Conservation (phyloP, 2,797 vertebrate genomes). For the Rhodeus uyekii region DNA sequence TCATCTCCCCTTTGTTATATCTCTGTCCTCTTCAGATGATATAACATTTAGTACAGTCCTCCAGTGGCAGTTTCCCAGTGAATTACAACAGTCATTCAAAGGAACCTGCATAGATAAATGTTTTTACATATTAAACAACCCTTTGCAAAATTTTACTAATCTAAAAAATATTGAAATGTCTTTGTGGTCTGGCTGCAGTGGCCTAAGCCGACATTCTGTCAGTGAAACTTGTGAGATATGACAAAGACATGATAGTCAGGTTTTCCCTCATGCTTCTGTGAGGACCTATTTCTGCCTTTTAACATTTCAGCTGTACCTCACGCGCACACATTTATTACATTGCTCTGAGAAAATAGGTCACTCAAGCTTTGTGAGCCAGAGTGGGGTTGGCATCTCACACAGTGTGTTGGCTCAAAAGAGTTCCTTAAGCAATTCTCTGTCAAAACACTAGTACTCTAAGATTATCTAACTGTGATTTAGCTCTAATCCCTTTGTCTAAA, state of each 20-base stretch:
- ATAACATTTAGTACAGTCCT: conserved; percentile 16
- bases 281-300: conserved; percentile 5
- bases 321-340: conserved; percentile 7
- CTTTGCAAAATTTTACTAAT: background rate
- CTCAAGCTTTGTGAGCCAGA: conserved; percentile 39
- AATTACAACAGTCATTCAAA: background rate
- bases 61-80: background rate
- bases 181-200: background rate
- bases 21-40: conserved; percentile 6
- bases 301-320: conserved; percentile 17
- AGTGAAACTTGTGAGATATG: conserved; percentile 1
- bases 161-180: background rate
- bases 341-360: conserved; percentile 48
- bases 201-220: background rate
- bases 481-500: conserved; percentile 35
- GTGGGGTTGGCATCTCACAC: conserved; percentile 25
- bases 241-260: conserved; percentile 10
- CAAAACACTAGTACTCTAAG: conserved; percentile 44
- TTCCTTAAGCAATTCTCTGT: conserved; percentile 45
- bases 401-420: conserved; percentile 31
- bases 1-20: background rate
- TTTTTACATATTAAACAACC: background rate
- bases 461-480: conserved; percentile 11
- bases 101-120: background rate
- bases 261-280: conserved; percentile 10